phyloP scores from a whole-genome alignment of 2,113 vertebrate species.

The Ictalurus punctatus region DNA sequence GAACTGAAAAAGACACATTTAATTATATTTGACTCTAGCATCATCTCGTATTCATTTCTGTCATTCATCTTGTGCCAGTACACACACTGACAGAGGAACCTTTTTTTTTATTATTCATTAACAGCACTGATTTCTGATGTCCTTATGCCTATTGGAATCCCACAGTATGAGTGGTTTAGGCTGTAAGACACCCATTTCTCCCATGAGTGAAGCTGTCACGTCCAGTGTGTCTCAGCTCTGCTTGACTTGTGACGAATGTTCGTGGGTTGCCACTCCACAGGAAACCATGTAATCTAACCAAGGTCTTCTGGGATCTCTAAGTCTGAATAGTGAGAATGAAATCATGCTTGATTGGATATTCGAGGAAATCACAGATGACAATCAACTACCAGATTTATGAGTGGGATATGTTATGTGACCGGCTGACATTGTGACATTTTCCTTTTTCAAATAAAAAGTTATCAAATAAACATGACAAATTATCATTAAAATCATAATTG shows the following conservation, averaged over 20 bases:
- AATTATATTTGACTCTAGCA: constrained; percentile 1
- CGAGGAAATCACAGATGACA: not conserved
- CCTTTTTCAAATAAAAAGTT: not conserved
- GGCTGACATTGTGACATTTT: not conserved
- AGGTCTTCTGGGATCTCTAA: not conserved
- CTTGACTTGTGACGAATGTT: not conserved
- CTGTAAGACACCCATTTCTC: not conserved
- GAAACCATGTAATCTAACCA: not conserved
- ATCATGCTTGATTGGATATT: not conserved
- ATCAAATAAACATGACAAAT: not conserved
- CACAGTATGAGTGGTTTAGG: not conserved
- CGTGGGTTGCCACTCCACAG: not conserved
- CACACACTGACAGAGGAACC: not conserved
- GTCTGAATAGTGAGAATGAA: not conserved
- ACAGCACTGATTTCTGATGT: not conserved
- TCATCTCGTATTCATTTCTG: not conserved
- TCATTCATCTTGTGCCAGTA: not conserved
- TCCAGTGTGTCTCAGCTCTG: not conserved
- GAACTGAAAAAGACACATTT: constrained; percentile 25
- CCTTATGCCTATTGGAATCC: not conserved
- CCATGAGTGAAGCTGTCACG: not conserved
- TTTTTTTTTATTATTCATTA: not conserved
- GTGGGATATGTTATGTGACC: not conserved
- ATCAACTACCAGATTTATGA: not conserved
- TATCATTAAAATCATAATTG: not conserved